Conservation (phyloP, 2,113 vertebrate species). For the Mus musculus region DNA sequence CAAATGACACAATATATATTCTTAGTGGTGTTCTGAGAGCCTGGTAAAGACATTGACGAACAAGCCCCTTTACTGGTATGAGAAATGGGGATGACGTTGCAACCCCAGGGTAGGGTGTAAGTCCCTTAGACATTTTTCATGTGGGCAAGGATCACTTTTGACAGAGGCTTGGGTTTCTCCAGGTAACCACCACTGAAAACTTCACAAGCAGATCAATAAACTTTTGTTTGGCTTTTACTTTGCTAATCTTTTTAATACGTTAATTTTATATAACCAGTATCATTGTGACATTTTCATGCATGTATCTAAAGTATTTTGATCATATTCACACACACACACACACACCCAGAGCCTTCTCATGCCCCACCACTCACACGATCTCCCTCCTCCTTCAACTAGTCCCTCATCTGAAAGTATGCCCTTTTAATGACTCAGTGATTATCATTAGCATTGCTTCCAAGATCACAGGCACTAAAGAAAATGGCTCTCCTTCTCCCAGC, state of each 20-base stretch:
- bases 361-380: neutral
- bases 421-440: neutral
- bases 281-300: neutral
- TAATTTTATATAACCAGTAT: neutral
- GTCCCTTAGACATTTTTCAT: neutral
- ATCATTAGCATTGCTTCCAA: neutral
- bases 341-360: neutral
- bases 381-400: neutral
- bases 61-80: neutral
- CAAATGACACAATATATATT: neutral
- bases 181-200: neutral
- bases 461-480: neutral
- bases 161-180: neutral
- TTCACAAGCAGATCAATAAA: neutral
- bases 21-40: neutral
- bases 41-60: neutral
- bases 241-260: neutral
- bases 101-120: neutral
- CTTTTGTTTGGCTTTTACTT: neutral
- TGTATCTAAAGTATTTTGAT: neutral
- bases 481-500: neutral
- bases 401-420: neutral
- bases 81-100: neutral
- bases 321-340: neutral
- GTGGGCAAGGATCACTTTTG: too few relatives aligned